Conservation (phyloP, 2,888 invertebrate genomes). For the Drosophila parthenogenetica region DNA sequence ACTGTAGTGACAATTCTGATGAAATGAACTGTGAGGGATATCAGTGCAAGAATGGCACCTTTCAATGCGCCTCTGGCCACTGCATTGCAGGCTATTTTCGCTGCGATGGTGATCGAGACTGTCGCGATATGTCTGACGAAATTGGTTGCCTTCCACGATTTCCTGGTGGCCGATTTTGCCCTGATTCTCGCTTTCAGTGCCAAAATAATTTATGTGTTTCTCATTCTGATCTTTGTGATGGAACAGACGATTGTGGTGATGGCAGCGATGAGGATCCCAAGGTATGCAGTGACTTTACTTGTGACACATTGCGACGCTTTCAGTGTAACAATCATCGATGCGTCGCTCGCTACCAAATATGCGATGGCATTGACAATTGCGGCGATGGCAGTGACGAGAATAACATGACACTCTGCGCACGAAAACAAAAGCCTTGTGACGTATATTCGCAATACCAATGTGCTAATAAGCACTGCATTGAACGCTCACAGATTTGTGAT, state of each 20-base stretch:
- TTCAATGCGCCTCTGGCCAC: slow-evolving; percentile 96
- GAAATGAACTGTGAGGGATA: slow-evolving; percentile 93
- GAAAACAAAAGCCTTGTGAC: slow-evolving; percentile 91
- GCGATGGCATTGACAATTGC: slow-evolving; percentile 97
- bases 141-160: slow-evolving; percentile 94
- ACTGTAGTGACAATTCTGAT: slow-evolving; percentile 97
- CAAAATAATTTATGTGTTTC: slow-evolving; percentile 96
- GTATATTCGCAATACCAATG: slow-evolving; percentile 93
- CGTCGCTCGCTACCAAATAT: slow-evolving; percentile 93
- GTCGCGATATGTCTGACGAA: slow-evolving; percentile 95
- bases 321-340: slow-evolving; percentile 96
- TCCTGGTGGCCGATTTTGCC: slow-evolving; percentile 95
- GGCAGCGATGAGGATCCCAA: slow-evolving; percentile 93
- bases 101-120: slow-evolving; percentile 96
- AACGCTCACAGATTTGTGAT: slow-evolving; percentile 92
- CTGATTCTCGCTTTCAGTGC: slow-evolving; percentile 96
- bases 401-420: slow-evolving; percentile 94
- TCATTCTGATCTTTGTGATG: slow-evolving; percentile 95
- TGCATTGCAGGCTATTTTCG: slow-evolving; percentile 95
- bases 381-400: slow-evolving; percentile 98
- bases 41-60: slow-evolving; percentile 94
- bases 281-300: slow-evolving; percentile 93
- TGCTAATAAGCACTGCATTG: slow-evolving; percentile 94
- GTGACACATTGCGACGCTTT: slow-evolving; percentile 93
- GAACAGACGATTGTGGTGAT: slow-evolving; percentile 96